Base-by-base conservation (phyloP, 1,140 invertebrate genomes). In the Trichomalopsis sarcophagae region DNA sequence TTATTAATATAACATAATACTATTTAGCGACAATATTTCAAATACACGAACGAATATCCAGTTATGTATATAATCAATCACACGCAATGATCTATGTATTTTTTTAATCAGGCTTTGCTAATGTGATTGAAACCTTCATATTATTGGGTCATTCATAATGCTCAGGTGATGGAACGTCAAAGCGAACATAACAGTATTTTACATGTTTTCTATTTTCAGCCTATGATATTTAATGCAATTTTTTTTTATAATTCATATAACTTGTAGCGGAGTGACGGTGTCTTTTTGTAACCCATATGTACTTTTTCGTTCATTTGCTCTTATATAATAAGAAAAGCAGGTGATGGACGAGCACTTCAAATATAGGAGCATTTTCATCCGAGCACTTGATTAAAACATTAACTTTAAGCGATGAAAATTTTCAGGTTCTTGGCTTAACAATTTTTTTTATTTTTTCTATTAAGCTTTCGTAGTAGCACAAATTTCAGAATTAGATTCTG, bases 131-230 rank as follows among this genome's bases (percentile, higher is more conserved):
- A 66, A 50, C n/a, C 33, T 66, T 13, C 77, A 71, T 81, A 23
- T 77, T 83, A 66, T 71, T 80, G 76, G 68, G 77, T 84, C 71
- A 23, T 84, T 75, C 30, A 74, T 66, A 44, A 69, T 66, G 40
- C 30, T 75, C 62, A 81, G 84, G 84, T 85, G 84, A 85, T 82
- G 84, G 84, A 85, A 82, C 74, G 84, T 85, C 80, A 73, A 85
- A 76, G 40, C 73, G 40, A 81, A 50, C 47, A 73, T 55, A 66
- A 74, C 10, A 75, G 62, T 68, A 71, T 30, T 17, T 69, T 62
- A 76, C 21, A 85, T 78, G 9, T 86, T 84, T 86, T 82, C 14
- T 79, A 40, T 80, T 86, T 86, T 79, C 81, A 86, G 81, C 76
- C 66, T 86, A 47, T 40, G 30, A 77, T 80, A 62, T n/a, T 71